phyloP scores from a whole-genome alignment of 2,113 vertebrate genomes.

The Pontoporia blainvillei region DNA sequence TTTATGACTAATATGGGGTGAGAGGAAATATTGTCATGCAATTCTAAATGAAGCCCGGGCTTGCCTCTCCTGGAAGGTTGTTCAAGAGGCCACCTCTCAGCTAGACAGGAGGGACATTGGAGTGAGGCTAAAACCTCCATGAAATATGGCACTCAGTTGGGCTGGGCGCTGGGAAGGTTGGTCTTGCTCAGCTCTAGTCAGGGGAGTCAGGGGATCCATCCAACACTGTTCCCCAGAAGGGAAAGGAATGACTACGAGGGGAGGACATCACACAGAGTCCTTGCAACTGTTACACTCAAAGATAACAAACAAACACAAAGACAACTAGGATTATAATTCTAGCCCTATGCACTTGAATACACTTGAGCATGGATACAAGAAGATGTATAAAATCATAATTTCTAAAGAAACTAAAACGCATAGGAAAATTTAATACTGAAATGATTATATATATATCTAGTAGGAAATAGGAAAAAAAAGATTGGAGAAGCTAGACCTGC shows the following conservation, averaged over 20 bases:
- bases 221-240: background rate
- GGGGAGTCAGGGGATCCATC: background rate
- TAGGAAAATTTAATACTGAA: background rate
- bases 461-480: background rate
- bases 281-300: background rate
- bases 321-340: background rate
- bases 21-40: constrained; percentile 40
- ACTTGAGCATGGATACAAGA: background rate
- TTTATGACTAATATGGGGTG: constrained; percentile 25
- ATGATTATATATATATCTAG: background rate
- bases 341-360: background rate
- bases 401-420: background rate
- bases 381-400: background rate
- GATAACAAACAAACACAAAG: background rate
- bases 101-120: no score
- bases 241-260: background rate
- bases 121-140: background rate
- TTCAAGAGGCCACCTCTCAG: background rate
- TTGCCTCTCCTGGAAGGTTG: background rate
- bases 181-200: background rate
- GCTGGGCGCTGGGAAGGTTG: background rate
- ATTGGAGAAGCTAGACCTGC: background rate
- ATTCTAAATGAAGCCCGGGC: background rate
- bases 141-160: background rate
- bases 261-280: background rate